Evolutionary conservation across 2,113 vertebrate genomes (phyloP).

Genomic region (Pachypanchax playfairii): DNA sequence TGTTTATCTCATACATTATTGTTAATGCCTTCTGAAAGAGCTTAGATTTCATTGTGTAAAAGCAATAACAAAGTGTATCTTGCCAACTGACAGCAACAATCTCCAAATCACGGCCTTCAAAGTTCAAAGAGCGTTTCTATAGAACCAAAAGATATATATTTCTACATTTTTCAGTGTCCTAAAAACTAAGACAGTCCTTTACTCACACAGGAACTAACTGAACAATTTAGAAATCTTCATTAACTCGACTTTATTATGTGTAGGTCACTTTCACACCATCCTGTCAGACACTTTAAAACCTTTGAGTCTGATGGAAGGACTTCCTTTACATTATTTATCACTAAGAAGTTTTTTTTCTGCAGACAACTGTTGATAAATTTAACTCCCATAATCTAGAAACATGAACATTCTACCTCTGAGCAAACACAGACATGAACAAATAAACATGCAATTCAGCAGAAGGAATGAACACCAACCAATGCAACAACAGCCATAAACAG

Average conservation of each 20-base stretch:
- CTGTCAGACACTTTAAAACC: not conserved
- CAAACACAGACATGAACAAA: conserved; percentile 1
- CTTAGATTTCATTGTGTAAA: too few relatives aligned
- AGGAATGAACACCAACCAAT: too few relatives aligned
- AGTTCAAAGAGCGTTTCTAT: too few relatives aligned
- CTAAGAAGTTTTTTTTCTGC: not conserved
- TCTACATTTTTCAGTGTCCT: too few relatives aligned
- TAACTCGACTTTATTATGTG: not conserved
- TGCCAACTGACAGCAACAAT: too few relatives aligned
- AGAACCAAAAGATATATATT: too few relatives aligned
- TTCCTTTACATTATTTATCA: not conserved
- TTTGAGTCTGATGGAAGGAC: not conserved
- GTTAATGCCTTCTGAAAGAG: too few relatives aligned
- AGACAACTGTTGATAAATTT: not conserved
- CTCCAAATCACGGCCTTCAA: too few relatives aligned
- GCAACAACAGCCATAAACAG: conserved; percentile 16
- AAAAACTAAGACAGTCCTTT: not conserved
- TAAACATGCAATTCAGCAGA: conserved; percentile 1
- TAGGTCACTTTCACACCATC: conserved; percentile 4
- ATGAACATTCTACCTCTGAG: not conserved
- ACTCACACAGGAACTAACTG: not conserved
- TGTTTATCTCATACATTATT: too few relatives aligned
- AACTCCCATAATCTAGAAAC: not conserved
- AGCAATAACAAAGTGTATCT: too few relatives aligned
- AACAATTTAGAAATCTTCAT: not conserved